A percentile compares a stretch with the other conserved stretches of the same genome.
phyloP scores from a whole-genome alignment of 2,113 vertebrate genomes.

The Engraulis encrasicolus region DNA sequence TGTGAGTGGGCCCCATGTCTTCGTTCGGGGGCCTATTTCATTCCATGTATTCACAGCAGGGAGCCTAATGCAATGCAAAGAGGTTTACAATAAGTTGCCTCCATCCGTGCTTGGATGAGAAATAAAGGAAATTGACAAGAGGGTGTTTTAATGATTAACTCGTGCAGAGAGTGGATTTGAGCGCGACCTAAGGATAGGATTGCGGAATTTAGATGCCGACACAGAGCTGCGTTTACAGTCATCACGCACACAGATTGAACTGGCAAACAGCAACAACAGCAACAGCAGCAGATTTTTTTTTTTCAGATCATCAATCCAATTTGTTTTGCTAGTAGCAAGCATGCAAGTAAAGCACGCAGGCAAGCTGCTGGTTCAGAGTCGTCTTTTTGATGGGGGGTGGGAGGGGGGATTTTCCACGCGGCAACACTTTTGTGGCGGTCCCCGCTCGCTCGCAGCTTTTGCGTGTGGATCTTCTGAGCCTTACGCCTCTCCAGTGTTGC shows the following conservation, averaged over 20 bases:
- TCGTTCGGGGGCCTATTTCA: neutral
- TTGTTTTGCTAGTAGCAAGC: slow-evolving; percentile 39
- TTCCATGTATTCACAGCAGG: slow-evolving; percentile 6
- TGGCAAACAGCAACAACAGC: neutral
- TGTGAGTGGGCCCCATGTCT: neutral
- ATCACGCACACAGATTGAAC: neutral
- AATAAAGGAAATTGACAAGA: neutral
- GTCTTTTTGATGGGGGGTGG: slow-evolving; percentile 33
- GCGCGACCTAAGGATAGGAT: slow-evolving; percentile 4
- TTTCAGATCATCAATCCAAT: slow-evolving; percentile 43
- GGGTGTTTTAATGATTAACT: slow-evolving; percentile 11
- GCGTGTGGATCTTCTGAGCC: slow-evolving; percentile 54
- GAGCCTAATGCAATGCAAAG: slow-evolving; percentile 1
- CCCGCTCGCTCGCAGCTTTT: slow-evolving; percentile 52
- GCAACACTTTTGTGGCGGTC: slow-evolving; percentile 53
- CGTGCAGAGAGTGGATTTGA: neutral
- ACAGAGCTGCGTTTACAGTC: neutral
- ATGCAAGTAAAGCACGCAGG: no score
- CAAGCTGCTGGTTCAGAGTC: slow-evolving; percentile 24
- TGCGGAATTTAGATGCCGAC: neutral
- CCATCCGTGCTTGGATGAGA: neutral
- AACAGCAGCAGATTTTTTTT: slow-evolving; percentile 28
- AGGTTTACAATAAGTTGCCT: slow-evolving; percentile 13
- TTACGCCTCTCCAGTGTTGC: slow-evolving; percentile 66
- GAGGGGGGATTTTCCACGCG: slow-evolving; percentile 52